A percentile compares a stretch with the other conserved stretches of the same genome.
These are phyloP conservation scores for Lepus oiostolus DNA, from an alignment of 2,797 vertebrate species.

Conservation along the genomic window DNA sequence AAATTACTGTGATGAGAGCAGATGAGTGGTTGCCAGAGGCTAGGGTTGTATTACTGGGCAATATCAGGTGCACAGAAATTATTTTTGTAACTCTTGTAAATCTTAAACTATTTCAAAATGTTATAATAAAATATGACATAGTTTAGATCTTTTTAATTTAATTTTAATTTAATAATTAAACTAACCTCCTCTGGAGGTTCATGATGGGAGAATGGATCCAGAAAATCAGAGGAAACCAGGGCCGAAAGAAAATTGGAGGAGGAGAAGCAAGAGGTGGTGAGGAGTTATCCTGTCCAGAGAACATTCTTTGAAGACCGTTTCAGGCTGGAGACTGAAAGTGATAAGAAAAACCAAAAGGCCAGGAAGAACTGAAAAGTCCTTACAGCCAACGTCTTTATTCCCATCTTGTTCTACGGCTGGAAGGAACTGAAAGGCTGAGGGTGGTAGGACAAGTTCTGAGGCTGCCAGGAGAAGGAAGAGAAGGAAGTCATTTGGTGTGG, in stretches of 20 bases:
- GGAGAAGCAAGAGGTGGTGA: not conserved
- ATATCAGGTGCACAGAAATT: not conserved
- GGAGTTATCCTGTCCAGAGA: conserved; percentile 15
- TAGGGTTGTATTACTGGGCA: not conserved
- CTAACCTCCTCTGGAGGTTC: not conserved
- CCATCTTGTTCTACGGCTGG: not conserved
- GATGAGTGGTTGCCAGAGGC: not conserved
- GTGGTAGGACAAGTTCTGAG: not conserved
- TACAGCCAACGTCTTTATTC: not conserved
- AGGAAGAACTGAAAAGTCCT: not conserved
- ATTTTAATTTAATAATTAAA: too few species aligned
- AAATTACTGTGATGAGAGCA: not conserved
- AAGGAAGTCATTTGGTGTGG: not conserved
- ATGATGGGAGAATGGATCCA: not conserved
- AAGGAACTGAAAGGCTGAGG: not conserved
- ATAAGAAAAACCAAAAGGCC: not conserved
- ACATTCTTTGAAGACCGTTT: not conserved
- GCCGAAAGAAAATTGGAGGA: not conserved
- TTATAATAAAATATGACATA: not conserved
- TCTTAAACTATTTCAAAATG: conserved; percentile 23
- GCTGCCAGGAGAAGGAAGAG: not conserved
- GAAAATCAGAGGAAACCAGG: not conserved
- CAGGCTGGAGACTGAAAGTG: not conserved
- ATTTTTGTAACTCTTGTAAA: not conserved
- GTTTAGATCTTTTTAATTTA: not conserved